A percentile compares a stretch with the other conserved stretches of the same genome.
These are phyloP conservation scores for Naja naja DNA, from an alignment of 2,113 vertebrate species.

Conservation along the genomic window DNA sequence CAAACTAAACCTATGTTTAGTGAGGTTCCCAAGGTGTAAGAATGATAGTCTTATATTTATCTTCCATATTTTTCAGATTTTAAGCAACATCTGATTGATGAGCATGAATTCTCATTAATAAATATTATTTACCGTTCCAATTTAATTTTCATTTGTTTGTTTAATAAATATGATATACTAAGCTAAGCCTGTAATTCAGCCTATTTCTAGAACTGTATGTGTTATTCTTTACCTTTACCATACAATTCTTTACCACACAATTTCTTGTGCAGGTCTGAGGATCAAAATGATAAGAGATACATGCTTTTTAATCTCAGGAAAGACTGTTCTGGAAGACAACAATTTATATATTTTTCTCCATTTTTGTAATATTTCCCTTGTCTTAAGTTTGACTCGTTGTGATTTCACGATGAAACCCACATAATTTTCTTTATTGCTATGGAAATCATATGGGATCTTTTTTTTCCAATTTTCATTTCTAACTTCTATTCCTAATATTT, in stretches of 20 bases:
- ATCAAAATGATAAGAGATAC: background rate
- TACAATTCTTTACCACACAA: background rate
- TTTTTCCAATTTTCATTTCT: background rate
- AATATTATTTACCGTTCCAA: background rate
- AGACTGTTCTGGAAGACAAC: background rate
- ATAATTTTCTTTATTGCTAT: background rate
- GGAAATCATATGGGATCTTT: background rate
- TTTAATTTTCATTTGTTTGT: background rate
- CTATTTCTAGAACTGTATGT: conserved; percentile 5
- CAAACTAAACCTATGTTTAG: background rate
- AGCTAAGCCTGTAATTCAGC: background rate
- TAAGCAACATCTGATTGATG: background rate
- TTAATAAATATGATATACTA: background rate
- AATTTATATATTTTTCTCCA: conserved; percentile 26
- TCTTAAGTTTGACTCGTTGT: background rate
- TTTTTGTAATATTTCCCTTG: background rate
- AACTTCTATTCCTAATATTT: background rate
- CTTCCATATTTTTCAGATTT: background rate
- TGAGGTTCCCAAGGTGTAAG: background rate
- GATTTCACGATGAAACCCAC: background rate
- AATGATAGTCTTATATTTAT: background rate
- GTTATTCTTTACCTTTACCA: background rate
- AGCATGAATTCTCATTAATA: background rate
- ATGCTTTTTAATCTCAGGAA: background rate
- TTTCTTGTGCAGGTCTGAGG: background rate